These are phyloP conservation scores for Peromyscus polionotus DNA, from an alignment of 2,113 vertebrate species.

Conservation along the genomic window DNA sequence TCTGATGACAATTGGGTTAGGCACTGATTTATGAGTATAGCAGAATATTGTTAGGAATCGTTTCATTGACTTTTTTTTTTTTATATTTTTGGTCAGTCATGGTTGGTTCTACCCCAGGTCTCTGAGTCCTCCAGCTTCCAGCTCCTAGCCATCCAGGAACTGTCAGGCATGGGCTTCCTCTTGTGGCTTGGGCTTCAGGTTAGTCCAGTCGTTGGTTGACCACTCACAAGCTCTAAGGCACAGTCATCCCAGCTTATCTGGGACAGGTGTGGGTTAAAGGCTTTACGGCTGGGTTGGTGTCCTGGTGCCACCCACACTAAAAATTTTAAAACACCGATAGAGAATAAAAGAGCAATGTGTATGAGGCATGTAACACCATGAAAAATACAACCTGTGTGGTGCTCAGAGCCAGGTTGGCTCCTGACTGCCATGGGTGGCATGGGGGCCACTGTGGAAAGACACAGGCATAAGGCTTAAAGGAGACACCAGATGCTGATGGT, in stretches of 20 bases:
- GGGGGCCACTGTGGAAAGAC: neutral
- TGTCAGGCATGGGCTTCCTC: neutral
- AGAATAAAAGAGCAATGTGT: neutral
- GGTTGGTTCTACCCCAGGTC: neutral
- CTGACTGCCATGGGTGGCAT: too few relatives aligned
- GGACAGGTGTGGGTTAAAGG: neutral
- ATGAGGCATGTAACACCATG: neutral
- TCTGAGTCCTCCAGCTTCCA: neutral
- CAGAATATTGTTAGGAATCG: neutral
- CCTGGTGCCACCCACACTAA: neutral
- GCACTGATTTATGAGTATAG: neutral
- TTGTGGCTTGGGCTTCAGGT: neutral
- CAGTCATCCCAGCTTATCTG: neutral
- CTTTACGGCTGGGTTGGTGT: neutral
- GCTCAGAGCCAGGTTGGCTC: neutral
- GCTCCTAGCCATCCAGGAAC: neutral
- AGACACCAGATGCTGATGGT: too few relatives aligned
- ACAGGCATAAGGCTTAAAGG: neutral
- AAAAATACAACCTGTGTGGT: too few relatives aligned
- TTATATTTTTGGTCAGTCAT: neutral
- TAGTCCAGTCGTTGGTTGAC: neutral
- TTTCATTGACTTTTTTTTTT: neutral
- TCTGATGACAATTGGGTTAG: neutral
- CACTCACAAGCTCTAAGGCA: neutral
- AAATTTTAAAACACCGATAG: neutral